Evolutionary conservation across 1,140 invertebrate species (phyloP).

Genomic region (Meloidogyne hapla): DNA sequence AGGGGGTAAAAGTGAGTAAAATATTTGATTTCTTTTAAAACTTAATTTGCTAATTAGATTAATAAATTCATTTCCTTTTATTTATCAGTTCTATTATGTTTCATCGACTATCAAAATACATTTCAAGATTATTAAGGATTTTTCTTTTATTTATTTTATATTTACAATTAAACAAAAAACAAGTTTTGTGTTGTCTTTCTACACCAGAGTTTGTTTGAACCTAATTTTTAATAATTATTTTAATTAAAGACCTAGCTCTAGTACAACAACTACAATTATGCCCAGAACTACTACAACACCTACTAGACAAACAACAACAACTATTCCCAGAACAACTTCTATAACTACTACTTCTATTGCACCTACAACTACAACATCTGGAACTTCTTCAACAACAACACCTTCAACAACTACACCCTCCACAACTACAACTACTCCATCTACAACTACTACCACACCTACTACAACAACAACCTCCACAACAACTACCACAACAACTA

Average conservation of each 20-base stretch:
- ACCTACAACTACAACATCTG: neutral
- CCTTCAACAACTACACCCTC: neutral
- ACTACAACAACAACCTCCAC: neutral
- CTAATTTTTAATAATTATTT: neutral
- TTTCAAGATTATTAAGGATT: neutral
- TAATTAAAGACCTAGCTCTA: neutral
- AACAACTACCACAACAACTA: neutral
- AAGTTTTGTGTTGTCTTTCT: neutral
- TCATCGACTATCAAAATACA: neutral
- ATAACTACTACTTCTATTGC: neutral
- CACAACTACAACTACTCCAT: neutral
- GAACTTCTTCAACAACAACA: neutral
- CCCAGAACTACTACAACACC: neutral
- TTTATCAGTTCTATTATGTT: too few species aligned
- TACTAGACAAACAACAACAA: neutral
- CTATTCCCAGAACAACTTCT: neutral
- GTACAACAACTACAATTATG: neutral
- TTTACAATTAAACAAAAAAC: neutral
- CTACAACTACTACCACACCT: neutral
- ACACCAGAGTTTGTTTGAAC: slow-evolving; percentile 2
- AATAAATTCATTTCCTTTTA: too few species aligned
- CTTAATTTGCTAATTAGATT: too few species aligned
- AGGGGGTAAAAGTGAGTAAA: too few species aligned
- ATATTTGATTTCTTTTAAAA: too few species aligned
- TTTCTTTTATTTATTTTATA: neutral